Evolutionary conservation across 1,140 invertebrate species (phyloP).

Genomic region (Drosophila punjabiensis): DNA sequence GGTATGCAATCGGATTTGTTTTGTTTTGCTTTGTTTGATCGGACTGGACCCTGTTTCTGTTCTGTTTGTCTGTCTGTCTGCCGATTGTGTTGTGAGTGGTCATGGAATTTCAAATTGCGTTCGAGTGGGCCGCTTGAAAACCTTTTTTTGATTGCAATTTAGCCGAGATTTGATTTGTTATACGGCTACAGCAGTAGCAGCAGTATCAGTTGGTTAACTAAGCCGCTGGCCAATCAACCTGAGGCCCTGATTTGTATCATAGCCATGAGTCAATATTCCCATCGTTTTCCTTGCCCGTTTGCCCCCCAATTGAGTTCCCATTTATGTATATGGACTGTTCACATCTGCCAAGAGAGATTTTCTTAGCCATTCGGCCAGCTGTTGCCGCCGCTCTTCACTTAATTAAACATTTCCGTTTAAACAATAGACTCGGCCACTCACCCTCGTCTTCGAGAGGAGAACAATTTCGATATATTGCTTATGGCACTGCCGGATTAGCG

Average conservation of each 20-base stretch:
- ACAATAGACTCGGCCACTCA: conserved; percentile 37
- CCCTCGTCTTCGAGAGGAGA: not conserved
- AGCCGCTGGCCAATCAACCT: conserved; percentile 31
- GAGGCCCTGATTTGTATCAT: not conserved
- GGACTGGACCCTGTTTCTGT: conserved; percentile 19
- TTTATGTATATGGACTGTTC: conserved; percentile 15
- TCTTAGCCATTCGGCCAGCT: conserved; percentile 33
- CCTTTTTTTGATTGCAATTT: conserved; percentile 55
- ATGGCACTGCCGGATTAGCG: conserved; percentile 39
- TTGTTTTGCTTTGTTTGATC: conserved; percentile 20
- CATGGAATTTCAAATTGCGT: conserved; percentile 71
- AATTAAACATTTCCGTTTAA: conserved; percentile 67
- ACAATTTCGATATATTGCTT: conserved; percentile 28
- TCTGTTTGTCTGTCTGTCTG: conserved; percentile 13
- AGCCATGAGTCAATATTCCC: conserved; percentile 11
- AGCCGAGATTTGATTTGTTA: conserved; percentile 32
- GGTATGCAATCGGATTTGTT: conserved; percentile 45
- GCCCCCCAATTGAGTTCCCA: not conserved
- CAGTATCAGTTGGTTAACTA: conserved; percentile 23
- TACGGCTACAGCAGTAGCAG: not conserved
- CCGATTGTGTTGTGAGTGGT: conserved; percentile 53
- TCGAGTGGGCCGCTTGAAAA: conserved; percentile 59
- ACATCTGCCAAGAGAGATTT: conserved; percentile 35
- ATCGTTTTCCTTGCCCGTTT: conserved; percentile 3
- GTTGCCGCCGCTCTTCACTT: conserved; percentile 39